phyloP scores from a whole-genome alignment of 2,888 invertebrate genomes.

The Eupelmus urozonus region DNA sequence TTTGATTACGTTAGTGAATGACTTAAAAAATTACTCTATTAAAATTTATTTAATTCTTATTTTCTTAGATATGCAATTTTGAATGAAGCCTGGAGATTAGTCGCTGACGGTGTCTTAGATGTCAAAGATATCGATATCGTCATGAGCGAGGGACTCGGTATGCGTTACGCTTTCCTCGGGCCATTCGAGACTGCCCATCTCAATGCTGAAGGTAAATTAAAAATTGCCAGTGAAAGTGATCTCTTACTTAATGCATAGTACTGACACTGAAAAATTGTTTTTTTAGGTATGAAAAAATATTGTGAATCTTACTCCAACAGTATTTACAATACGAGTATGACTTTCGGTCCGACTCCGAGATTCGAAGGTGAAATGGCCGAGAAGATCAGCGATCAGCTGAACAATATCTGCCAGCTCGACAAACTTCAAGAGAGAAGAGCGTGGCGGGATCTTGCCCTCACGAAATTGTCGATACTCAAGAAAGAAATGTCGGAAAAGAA shows the following conservation, averaged over 20 bases:
- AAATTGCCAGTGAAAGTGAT: too few relatives aligned
- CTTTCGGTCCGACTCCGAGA: constrained; percentile 86
- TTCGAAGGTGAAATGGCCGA: constrained; percentile 85
- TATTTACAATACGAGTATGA: constrained; percentile 83
- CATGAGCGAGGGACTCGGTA: constrained; percentile 95
- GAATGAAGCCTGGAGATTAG: constrained; percentile 94
- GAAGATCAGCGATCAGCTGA: constrained; percentile 85
- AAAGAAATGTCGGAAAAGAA: constrained; percentile 80
- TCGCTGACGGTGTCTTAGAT: constrained; percentile 89
- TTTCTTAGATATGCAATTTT: constrained; percentile 89
- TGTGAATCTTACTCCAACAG: constrained; percentile 81
- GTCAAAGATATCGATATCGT: constrained; percentile 95
- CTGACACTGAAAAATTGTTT: too few relatives aligned
- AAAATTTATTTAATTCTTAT: too few relatives aligned
- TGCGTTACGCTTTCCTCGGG: constrained; percentile 97
- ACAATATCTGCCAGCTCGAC: constrained; percentile 86
- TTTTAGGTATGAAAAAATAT: constrained; percentile 81
- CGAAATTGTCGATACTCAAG: constrained; percentile 88
- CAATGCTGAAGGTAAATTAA: constrained; percentile 89
- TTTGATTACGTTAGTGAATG: too few relatives aligned
- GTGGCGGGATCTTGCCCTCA: constrained; percentile 91
- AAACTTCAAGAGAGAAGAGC: constrained; percentile 85
- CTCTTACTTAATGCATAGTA: too few relatives aligned
- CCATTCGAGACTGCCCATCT: constrained; percentile 95
- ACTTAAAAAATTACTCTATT: too few relatives aligned